Conservation (phyloP, 2,888 invertebrate species). For the Lasioglossum malachurum region DNA sequence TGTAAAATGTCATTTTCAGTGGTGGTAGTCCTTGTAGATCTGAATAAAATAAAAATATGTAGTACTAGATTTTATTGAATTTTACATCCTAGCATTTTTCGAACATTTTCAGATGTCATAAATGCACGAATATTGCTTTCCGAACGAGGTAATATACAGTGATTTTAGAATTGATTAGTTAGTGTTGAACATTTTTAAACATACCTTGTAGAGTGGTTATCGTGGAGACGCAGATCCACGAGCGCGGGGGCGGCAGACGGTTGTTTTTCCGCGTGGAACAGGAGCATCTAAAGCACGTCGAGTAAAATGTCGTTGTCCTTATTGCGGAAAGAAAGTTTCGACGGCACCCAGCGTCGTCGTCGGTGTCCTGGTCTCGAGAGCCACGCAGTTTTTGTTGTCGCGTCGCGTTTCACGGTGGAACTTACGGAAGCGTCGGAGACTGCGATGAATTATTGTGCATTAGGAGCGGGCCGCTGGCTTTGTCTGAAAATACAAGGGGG, state of each 20-base stretch:
- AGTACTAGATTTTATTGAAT: no score
- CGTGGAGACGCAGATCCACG: neutral
- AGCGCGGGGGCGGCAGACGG: neutral
- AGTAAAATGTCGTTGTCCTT: neutral
- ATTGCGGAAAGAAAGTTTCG: neutral
- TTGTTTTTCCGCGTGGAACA: neutral
- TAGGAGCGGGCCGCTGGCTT: conserved; percentile 39
- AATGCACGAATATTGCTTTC: no score
- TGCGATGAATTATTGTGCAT: conserved; percentile 71
- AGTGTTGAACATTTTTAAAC: neutral
- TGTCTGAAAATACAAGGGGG: conserved; percentile 26
- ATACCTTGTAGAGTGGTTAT: neutral
- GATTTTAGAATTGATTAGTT: no score
- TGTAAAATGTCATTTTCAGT: no score
- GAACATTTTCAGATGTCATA: no score
- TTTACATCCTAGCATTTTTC: no score
- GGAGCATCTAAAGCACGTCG: neutral
- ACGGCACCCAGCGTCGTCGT: neutral
- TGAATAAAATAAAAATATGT: no score
- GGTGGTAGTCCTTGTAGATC: no score
- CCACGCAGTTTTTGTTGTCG: conserved; percentile 64
- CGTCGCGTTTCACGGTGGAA: conserved; percentile 55
- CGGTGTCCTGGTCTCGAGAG: conserved; percentile 34
- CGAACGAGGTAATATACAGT: no score
- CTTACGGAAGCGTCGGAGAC: conserved; percentile 43